A percentile compares a stretch with the other conserved stretches of the same genome.
phyloP scores from a whole-genome alignment of 2,113 vertebrate genomes.

The Arvicanthis niloticus region DNA sequence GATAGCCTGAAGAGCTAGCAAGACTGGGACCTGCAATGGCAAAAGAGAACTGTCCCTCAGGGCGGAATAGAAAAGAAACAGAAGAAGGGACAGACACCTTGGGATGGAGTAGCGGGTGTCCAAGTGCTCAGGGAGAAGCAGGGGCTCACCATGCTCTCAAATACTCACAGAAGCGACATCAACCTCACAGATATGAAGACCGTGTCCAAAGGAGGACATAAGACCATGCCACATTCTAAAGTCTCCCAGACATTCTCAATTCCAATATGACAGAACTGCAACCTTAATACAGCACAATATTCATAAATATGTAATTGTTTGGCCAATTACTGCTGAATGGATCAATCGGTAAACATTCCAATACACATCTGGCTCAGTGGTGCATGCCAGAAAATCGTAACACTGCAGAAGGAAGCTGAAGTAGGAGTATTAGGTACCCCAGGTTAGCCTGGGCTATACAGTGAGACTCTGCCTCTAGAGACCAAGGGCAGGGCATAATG shows the following conservation, averaged over 20 bases:
- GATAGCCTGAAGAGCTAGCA: background rate
- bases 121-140: background rate
- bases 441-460: background rate
- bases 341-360: constrained; percentile 8
- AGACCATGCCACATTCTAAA: background rate
- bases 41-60: background rate
- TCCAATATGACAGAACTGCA: background rate
- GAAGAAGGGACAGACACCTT: background rate
- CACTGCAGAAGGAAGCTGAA: background rate
- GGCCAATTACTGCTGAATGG: background rate
- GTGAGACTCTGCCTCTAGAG: background rate
- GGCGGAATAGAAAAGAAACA: background rate
- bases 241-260: background rate
- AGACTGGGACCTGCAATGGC: background rate
- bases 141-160: background rate
- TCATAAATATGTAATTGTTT: background rate
- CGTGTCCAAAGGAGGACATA: background rate
- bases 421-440: background rate
- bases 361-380: background rate
- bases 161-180: background rate
- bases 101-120: background rate
- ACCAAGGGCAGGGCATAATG: background rate
- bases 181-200: background rate
- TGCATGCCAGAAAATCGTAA: background rate
- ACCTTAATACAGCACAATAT: constrained; percentile 21